Percentiles rank a stretch among this genome's conserved stretches.
These are phyloP conservation scores for Macaria liturata DNA, from an alignment of 2,888 invertebrate species.

Conservation along the genomic window DNA sequence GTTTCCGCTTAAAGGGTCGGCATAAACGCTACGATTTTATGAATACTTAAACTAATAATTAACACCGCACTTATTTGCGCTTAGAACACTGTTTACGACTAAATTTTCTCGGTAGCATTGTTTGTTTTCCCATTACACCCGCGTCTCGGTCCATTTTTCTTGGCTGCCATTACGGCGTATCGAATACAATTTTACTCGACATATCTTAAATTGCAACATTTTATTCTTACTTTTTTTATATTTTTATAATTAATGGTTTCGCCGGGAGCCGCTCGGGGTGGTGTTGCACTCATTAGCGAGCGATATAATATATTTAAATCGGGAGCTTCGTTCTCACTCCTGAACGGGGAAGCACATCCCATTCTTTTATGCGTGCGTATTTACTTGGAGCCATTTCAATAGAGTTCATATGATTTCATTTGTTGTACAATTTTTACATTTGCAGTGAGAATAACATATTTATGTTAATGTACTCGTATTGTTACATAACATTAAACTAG, in stretches of 20 bases:
- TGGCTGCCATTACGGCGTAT: slow-evolving; percentile 58
- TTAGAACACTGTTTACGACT: slow-evolving; percentile 67
- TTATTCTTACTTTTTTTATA: slow-evolving; percentile 49
- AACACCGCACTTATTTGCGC: slow-evolving; percentile 66
- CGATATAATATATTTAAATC: slow-evolving; percentile 33
- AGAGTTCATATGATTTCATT: neutral
- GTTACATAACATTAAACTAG: no score
- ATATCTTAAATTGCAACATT: slow-evolving; percentile 56
- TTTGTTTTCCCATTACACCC: slow-evolving; percentile 58
- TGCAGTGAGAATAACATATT: no score
- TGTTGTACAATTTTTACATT: no score
- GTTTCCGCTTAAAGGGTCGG: slow-evolving; percentile 49
- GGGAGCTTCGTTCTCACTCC: slow-evolving; percentile 23
- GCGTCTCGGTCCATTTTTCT: slow-evolving; percentile 59
- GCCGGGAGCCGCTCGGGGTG: slow-evolving; percentile 41
- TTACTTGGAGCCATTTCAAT: slow-evolving; percentile 5
- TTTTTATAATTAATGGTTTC: slow-evolving; percentile 66
- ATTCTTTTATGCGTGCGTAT: slow-evolving; percentile 4
- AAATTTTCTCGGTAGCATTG: slow-evolving; percentile 62
- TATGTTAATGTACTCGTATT: no score
- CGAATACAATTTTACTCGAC: slow-evolving; percentile 54
- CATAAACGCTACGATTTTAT: slow-evolving; percentile 58
- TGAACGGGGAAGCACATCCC: slow-evolving; percentile 4
- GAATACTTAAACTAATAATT: slow-evolving; percentile 75
- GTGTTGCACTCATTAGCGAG: slow-evolving; percentile 36